Evolutionary conservation across 2,113 vertebrate species (phyloP).

Genomic region (Festucalex cinctus): DNA sequence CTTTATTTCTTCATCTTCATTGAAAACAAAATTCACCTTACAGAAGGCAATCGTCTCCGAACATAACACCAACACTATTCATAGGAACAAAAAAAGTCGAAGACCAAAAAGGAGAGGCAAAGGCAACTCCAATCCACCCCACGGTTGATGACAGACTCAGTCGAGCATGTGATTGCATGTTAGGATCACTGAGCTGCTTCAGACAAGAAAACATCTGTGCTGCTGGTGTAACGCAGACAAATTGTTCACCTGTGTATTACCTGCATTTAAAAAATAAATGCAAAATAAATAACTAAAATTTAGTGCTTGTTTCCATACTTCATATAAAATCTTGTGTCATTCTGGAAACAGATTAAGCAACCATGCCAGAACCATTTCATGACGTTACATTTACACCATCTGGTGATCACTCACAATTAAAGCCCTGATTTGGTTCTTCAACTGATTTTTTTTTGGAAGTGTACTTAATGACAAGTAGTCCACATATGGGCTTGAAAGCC

Average conservation of each 20-base stretch:
- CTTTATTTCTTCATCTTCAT: slow-evolving; percentile 8
- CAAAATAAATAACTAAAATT: no score
- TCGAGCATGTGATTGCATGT: slow-evolving; percentile 64
- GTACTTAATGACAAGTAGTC: slow-evolving; percentile 56
- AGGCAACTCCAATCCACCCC: slow-evolving; percentile 31
- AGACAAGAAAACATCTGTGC: slow-evolving; percentile 50
- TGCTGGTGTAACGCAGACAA: slow-evolving; percentile 35
- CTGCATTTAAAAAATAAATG: slow-evolving; percentile 3
- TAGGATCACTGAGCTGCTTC: slow-evolving; percentile 20
- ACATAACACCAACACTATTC: not conserved
- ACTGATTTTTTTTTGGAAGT: slow-evolving; percentile 2
- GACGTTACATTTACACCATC: not conserved
- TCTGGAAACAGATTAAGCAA: not conserved
- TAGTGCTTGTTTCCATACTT: no score
- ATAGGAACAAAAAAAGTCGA: not conserved
- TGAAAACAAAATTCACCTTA: slow-evolving; percentile 30
- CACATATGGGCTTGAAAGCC: slow-evolving; percentile 40
- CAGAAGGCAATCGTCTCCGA: not conserved
- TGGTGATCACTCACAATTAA: not conserved
- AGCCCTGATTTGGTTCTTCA: slow-evolving; percentile 11
- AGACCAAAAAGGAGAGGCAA: slow-evolving; percentile 16
- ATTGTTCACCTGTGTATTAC: slow-evolving; percentile 48
- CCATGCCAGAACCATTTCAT: not conserved
- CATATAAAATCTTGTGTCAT: not conserved
- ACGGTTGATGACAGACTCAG: slow-evolving; percentile 53